A percentile compares a stretch with the other conserved stretches of the same genome.
These are phyloP conservation scores for Akabosia matsudoensis DNA, from an alignment of 1,140 invertebrate species.

Conservation along the genomic window DNA sequence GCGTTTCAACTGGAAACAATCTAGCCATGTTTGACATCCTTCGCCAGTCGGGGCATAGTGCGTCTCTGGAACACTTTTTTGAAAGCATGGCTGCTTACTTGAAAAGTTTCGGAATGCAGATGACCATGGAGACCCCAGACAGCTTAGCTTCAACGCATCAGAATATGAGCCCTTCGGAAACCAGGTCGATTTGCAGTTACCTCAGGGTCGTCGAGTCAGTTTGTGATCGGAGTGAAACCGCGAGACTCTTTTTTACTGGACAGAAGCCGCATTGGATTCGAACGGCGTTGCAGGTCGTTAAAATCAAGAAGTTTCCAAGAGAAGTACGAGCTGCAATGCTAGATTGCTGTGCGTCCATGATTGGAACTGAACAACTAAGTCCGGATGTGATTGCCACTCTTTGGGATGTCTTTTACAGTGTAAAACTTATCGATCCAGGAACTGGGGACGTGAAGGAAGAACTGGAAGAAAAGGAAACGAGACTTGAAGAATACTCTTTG, in stretches of 20 bases:
- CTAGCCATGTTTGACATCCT: conserved; percentile 78
- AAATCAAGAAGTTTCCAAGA: conserved; percentile 30
- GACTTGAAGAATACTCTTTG: conserved; percentile 81
- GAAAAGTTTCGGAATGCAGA: conserved; percentile 50
- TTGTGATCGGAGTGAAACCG: background rate
- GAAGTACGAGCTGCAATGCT: conserved; percentile 42
- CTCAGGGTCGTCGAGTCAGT: conserved; percentile 34
- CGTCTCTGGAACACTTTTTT: conserved; percentile 89
- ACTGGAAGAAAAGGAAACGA: conserved; percentile 75
- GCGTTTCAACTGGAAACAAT: conserved; percentile 71
- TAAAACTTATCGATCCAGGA: conserved; percentile 31
- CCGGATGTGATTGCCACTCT: conserved; percentile 29
- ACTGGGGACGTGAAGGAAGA: conserved; percentile 53
- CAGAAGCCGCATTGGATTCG: conserved; percentile 34
- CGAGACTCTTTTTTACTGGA: conserved; percentile 34
- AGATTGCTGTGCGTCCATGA: conserved; percentile 33
- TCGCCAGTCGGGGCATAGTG: conserved; percentile 64
- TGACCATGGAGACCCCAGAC: conserved; percentile 49
- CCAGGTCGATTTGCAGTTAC: conserved; percentile 34
- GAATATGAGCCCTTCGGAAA: conserved; percentile 38
- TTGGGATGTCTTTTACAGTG: conserved; percentile 42
- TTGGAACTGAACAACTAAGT: conserved; percentile 15
- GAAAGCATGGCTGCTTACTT: conserved; percentile 45
- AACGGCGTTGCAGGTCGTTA: conserved; percentile 28
- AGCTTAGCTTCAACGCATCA: conserved; percentile 17